Evolutionary conservation across 2,888 invertebrate species (phyloP).

Genomic region (Cryptops parisi): DNA sequence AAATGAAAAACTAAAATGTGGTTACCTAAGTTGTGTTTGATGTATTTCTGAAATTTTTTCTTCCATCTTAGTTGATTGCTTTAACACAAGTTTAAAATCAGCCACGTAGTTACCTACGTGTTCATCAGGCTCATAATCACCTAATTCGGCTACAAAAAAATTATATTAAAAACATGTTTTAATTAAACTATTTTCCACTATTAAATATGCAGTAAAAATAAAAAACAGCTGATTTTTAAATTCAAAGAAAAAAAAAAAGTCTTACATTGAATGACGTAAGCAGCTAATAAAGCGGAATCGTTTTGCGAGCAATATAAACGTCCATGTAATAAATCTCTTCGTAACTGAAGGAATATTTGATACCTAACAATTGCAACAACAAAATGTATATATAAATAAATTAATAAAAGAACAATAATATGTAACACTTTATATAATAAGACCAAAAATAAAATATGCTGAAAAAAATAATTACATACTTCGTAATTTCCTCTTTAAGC

Average conservation of each 20-base stretch:
- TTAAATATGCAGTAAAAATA: too few species aligned
- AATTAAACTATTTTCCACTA: neutral
- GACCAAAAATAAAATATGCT: neutral
- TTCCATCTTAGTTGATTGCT: constrained; percentile 83
- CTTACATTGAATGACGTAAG: constrained; percentile 84
- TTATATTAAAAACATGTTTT: neutral
- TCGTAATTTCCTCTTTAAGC: constrained; percentile 82
- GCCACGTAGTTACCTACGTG: constrained; percentile 81
- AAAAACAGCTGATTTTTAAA: too few species aligned
- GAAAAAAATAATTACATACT: too few species aligned
- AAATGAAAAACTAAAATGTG: neutral
- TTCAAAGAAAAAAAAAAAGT: constrained; percentile 20
- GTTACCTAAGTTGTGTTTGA: constrained; percentile 55
- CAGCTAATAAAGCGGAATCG: constrained; percentile 77
- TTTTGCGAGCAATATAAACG: constrained; percentile 79
- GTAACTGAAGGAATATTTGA: constrained; percentile 83
- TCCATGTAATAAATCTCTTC: constrained; percentile 87
- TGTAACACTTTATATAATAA: neutral
- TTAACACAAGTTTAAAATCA: constrained; percentile 76
- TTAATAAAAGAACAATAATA: constrained; percentile 3
- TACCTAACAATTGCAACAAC: constrained; percentile 39
- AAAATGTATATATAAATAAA: constrained; percentile 4
- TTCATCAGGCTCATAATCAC: constrained; percentile 79
- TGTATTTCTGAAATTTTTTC: constrained; percentile 87
- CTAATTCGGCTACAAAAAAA: constrained; percentile 63